Evolutionary conservation across 2,888 invertebrate genomes (phyloP).

Genomic region (Eugnorisma glareosa): DNA sequence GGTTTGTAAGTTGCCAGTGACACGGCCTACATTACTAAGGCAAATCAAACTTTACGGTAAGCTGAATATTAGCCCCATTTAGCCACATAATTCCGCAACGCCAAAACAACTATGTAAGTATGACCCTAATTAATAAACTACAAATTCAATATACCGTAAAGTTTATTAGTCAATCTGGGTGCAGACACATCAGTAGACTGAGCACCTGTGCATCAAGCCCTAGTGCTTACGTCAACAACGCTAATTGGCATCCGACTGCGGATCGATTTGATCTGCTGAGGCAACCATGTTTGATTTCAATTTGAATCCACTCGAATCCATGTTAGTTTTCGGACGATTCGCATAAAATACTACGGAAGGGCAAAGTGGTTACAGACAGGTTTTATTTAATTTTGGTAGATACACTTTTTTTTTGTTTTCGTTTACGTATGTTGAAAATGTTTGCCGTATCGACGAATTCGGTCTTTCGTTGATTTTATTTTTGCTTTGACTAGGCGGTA

Average conservation of each 20-base stretch:
- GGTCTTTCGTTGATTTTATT: slow-evolving; percentile 16
- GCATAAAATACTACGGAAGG: slow-evolving; percentile 30
- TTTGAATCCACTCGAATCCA: slow-evolving; percentile 64
- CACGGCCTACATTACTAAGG: slow-evolving; percentile 9
- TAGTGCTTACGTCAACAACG: slow-evolving; percentile 70
- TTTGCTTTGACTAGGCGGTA: slow-evolving; percentile 16
- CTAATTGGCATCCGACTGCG: slow-evolving; percentile 74
- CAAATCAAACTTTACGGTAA: slow-evolving; percentile 35
- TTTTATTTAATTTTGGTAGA: slow-evolving; percentile 36
- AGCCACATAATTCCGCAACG: background rate
- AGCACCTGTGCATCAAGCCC: slow-evolving; percentile 62
- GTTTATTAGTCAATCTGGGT: slow-evolving; percentile 50
- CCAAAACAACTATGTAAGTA: slow-evolving; percentile 4
- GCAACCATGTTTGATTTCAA: slow-evolving; percentile 71
- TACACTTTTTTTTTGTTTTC: slow-evolving; percentile 37
- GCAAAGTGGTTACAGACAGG: slow-evolving; percentile 37
- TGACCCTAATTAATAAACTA: slow-evolving; percentile 10
- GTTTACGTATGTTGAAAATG: slow-evolving; percentile 34
- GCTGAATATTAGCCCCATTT: slow-evolving; percentile 25
- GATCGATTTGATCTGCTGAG: slow-evolving; percentile 70
- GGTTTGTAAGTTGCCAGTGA: slow-evolving; percentile 11
- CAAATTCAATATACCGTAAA: slow-evolving; percentile 34
- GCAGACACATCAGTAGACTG: slow-evolving; percentile 58
- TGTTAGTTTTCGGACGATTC: slow-evolving; percentile 50
- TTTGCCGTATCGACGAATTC: slow-evolving; percentile 31